Evolutionary conservation across 2,888 invertebrate genomes (phyloP), one percentile per base, ranked within the genome.

Genomic region (Lacanobia wlatinum): DNA sequence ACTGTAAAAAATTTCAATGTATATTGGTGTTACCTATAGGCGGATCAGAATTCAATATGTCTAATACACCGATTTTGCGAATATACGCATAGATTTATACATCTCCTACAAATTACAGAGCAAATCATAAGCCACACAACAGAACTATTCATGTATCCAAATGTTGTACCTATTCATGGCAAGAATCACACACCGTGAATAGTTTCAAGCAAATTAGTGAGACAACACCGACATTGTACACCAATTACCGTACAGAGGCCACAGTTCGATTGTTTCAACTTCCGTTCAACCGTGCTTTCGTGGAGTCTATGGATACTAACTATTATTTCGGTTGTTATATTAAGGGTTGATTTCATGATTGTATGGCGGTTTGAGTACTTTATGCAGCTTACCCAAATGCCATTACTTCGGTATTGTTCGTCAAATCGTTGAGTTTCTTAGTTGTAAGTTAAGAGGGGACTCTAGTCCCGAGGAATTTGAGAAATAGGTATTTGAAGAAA

Each of bases 161-260:
- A 56, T 14, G n/a, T 2, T 50, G 8, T 48, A 60, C 34, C 43
- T 43, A 43, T 43, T 53, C 53, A 23, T 23, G 23, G 12, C 53
- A 34, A 70, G 28, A 64, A 56, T 56, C 61, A 65, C n/a, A 66
- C n/a, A n/a, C 52, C 48, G 23, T 65, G 18, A 43, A 67, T 21
- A 40, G 55, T 63, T 73, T 53, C 66, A 62, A 34, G 43, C 38
- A 40, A 67, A 66, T 62, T 67, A 53, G 18, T 58, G 62, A 67
- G 40, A 56, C 62, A 67, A 68, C 8, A 64, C 53, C 53, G 63
- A 60, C 38, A 60, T 73, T 53, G 59, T 68, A 59, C 43, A 67
- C 53, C 50, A 63, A 64, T 68, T 59, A 67, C 48, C 28, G 48
- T 55, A 48, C 21, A 53, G 53, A 28, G 38, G 16, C 50, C 10